phyloP scores from a whole-genome alignment of 2,113 vertebrate genomes.

The Nothocercus julius region DNA sequence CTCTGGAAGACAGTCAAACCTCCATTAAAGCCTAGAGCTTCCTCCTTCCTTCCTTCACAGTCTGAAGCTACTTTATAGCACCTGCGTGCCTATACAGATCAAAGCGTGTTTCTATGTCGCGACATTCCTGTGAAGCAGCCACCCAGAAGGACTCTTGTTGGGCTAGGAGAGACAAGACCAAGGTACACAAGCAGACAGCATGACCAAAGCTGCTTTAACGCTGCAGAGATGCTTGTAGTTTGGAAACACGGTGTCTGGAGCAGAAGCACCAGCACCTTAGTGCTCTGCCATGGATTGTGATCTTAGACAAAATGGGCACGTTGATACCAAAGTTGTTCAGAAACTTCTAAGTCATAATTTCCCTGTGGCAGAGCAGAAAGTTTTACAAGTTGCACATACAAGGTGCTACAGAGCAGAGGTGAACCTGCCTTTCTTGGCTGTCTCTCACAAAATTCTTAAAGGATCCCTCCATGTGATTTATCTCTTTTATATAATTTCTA shows the following conservation, averaged over 20 bases:
- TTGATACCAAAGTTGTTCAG: not conserved
- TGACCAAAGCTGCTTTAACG: not conserved
- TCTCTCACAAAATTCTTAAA: fast-evolving
- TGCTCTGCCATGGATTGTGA: not conserved
- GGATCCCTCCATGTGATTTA: not conserved
- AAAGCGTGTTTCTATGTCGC: not conserved
- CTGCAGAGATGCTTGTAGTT: fast-evolving
- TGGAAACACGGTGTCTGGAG: fast-evolving
- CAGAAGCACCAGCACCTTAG: not conserved
- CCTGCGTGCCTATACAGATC: not conserved
- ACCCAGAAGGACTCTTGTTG: not conserved
- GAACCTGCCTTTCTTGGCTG: not conserved
- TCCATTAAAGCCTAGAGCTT: not conserved
- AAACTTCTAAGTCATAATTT: not conserved
- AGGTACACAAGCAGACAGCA: not conserved
- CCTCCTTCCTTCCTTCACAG: not conserved
- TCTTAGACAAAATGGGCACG: fast-evolving
- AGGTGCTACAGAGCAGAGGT: not conserved
- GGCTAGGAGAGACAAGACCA: not conserved
- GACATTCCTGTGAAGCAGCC: not conserved
- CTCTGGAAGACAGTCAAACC: conserved; percentile 76
- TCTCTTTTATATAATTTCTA: too few relatives aligned
- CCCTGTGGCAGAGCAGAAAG: not conserved
- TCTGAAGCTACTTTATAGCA: not conserved
- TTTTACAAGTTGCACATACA: fast-evolving